These are phyloP conservation scores for Lucinisca nassula DNA, from an alignment of 2,888 invertebrate species.

Conservation along the genomic window DNA sequence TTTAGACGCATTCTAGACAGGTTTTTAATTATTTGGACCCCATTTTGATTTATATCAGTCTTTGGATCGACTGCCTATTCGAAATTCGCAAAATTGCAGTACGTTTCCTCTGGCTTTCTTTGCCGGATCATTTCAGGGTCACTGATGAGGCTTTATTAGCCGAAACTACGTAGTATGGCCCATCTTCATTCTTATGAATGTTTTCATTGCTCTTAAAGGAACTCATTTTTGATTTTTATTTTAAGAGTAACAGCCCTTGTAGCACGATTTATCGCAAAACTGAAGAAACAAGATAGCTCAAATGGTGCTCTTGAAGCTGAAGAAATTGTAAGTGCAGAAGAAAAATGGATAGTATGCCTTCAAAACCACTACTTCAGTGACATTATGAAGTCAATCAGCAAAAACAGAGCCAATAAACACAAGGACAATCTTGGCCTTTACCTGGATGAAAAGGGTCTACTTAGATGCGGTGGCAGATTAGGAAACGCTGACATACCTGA, in stretches of 20 bases:
- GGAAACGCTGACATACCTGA: constrained; percentile 20
- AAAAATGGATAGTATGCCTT: constrained; percentile 34
- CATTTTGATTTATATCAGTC: too few species aligned
- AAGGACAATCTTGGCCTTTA: constrained; percentile 17
- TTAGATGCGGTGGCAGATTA: constrained; percentile 28
- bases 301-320: constrained; percentile 7
- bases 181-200: too few species aligned
- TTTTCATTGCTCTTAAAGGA: too few species aligned
- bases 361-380: constrained; percentile 8
- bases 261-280: constrained; percentile 26
- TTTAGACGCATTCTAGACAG: too few species aligned
- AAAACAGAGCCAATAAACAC: not conserved
- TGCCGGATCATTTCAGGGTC: too few species aligned
- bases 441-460: constrained; percentile 3
- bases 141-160: too few species aligned
- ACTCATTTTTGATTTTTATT: too few species aligned
- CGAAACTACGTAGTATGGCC: too few species aligned
- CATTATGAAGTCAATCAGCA: not conserved
- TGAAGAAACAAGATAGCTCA: not conserved
- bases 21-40: too few species aligned
- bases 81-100: too few species aligned
- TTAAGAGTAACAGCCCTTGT: constrained; percentile 42
- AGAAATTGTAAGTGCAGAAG: constrained; percentile 33
- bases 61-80: too few species aligned
- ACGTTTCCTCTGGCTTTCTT: too few species aligned